Evolutionary conservation across 2,888 invertebrate genomes (phyloP), one percentile per base, ranked within the genome.

Genomic region (Drosophila falleni): DNA sequence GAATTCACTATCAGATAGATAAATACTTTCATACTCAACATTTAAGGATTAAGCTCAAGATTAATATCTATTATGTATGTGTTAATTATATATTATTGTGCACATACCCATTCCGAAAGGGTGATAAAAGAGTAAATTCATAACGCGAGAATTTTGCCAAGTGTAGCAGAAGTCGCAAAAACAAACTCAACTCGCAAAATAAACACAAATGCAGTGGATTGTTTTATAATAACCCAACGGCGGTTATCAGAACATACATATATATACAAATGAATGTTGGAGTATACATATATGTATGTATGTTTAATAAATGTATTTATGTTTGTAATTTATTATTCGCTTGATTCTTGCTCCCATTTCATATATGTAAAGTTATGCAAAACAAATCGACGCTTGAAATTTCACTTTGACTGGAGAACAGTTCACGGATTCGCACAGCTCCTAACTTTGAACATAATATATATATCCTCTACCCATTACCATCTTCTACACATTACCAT

Each of bases 121-220:
- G 63, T 67, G 42, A 50, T 46, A 11, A 16, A 15, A 35, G 29
- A 64, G 47, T 41, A 47, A 50, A 58, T 47, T 47, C 55, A 50
- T 26, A 55, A 37, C 67, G 64, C 54, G 53, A 54, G 31, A 61
- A 70, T 56, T 71, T 53, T 72, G 64, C 56, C 63, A 65, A 75
- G 55, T 70, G 80, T 72, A 71, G 78, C 87, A 80, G 67, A 80
- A 87, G 67, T 63, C 75, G 60, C n/a, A 67, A 83, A 82, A 80
- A 80, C 69, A 75, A 81, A 80, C 72, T 62, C 49, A 76, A 80
- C 73, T 65, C 41, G 33, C 49, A 74, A 74, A 74, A 61, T 50
- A 74, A 74, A 76, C 62, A 37, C 33, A 60, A 80, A 71, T 80
- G 63, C 66, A 75, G 47, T 15, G 47, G 47, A 77, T 66, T 73